phyloP scores from a whole-genome alignment of 2,888 invertebrate genomes.

The Plebejus melissa region DNA sequence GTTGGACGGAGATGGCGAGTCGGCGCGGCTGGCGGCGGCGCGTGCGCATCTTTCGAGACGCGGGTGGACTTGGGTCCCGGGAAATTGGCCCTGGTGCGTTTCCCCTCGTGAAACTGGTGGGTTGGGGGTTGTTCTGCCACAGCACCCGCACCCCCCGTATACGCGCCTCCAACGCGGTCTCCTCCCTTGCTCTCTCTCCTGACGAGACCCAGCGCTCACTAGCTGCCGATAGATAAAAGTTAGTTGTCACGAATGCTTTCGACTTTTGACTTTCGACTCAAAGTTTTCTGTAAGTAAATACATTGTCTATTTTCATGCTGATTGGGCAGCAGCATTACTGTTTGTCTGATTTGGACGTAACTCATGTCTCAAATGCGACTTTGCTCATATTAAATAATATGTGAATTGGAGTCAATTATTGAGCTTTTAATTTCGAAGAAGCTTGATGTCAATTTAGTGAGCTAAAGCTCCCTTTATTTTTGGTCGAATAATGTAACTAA shows the following conservation, averaged over 20 bases:
- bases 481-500: not conserved
- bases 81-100: constrained; percentile 37
- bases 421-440: too few species aligned
- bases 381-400: too few species aligned
- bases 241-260: constrained; percentile 40
- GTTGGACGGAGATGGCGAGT: constrained; percentile 35
- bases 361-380: too few species aligned
- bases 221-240: constrained; percentile 74
- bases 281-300: too few species aligned
- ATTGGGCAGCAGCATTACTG: too few species aligned
- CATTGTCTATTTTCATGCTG: too few species aligned
- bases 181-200: constrained; percentile 54
- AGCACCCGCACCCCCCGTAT: constrained; percentile 52
- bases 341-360: too few species aligned
- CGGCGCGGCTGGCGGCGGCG: constrained; percentile 62
- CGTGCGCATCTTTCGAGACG: constrained; percentile 63
- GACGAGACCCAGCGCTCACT: constrained; percentile 73
- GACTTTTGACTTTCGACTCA: constrained; percentile 16
- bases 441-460: not conserved
- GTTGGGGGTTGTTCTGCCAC: constrained; percentile 47
- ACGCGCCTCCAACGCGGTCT: constrained; percentile 57
- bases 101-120: constrained; percentile 38
- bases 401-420: too few species aligned
- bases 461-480: not conserved
- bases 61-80: constrained; percentile 50